Conservation (phyloP, 2,113 vertebrate species). For the Misgurnus mizolepis region DNA sequence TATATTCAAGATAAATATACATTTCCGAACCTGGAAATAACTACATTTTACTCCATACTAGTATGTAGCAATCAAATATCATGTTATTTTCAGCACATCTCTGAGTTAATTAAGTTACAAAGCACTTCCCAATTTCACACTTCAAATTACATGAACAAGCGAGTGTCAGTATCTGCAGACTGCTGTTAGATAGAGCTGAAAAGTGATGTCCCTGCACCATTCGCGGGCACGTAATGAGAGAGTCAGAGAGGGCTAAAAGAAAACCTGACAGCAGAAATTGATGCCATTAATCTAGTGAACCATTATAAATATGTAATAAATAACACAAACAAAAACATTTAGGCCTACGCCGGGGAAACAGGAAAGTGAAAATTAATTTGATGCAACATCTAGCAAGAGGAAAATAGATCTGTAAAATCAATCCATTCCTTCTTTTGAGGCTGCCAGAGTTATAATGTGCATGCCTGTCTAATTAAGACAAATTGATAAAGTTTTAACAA, state of each 20-base stretch:
- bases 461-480: not conserved
- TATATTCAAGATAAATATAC: too few relatives aligned
- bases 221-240: slow-evolving; percentile 30
- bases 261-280: slow-evolving; percentile 35
- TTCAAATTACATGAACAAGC: slow-evolving; percentile 16
- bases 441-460: not conserved
- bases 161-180: not conserved
- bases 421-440: slow-evolving; percentile 12
- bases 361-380: slow-evolving; percentile 29
- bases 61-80: not conserved
- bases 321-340: slow-evolving; percentile 38
- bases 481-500: not conserved
- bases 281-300: slow-evolving; percentile 36
- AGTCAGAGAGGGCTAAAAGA: slow-evolving; percentile 32
- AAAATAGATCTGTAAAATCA: slow-evolving; percentile 35
- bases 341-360: slow-evolving; percentile 15
- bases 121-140: not conserved
- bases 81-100: not conserved
- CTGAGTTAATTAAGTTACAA: slow-evolving; percentile 1
- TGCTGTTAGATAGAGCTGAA: not conserved
- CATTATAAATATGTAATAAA: slow-evolving; percentile 37
- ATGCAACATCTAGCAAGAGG: slow-evolving; percentile 27
- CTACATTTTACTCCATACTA: too few relatives aligned
- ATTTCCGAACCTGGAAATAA: too few relatives aligned
- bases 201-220: slow-evolving; percentile 20